phyloP scores from a whole-genome alignment of 1,140 invertebrate species.

The Oncopeltus fasciatus region DNA sequence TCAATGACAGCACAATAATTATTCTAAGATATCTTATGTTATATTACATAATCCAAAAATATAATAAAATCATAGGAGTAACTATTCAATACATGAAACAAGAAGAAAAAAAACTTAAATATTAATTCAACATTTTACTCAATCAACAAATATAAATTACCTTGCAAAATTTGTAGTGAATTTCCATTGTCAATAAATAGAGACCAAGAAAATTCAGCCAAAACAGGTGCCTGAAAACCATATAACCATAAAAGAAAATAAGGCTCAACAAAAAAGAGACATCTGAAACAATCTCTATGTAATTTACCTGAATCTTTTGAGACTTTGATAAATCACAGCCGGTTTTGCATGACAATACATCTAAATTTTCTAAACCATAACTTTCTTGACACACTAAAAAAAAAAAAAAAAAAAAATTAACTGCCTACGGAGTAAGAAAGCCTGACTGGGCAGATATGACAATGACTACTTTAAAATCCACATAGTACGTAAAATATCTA shows the following conservation, averaged over 20 bases:
- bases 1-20: too few relatives aligned
- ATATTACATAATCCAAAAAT: too few relatives aligned
- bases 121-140: neutral
- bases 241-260: neutral
- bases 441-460: neutral
- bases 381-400: constrained; percentile 7
- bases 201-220: neutral
- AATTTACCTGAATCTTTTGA: neutral
- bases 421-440: too few relatives aligned
- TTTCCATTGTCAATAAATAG: constrained; percentile 5
- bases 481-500: neutral
- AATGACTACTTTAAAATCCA: neutral
- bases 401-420: neutral
- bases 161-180: constrained; percentile 3
- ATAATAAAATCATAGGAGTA: too few relatives aligned
- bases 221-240: neutral
- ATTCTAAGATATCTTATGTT: too few relatives aligned
- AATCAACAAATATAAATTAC: neutral
- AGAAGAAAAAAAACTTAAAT: neutral
- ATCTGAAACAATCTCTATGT: too few relatives aligned
- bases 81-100: too few relatives aligned
- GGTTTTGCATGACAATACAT: neutral
- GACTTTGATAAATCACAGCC: neutral
- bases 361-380: neutral
- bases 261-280: neutral